Evolutionary conservation across 1,140 invertebrate species (phyloP).

Genomic region (Sitobion miscanthi): DNA sequence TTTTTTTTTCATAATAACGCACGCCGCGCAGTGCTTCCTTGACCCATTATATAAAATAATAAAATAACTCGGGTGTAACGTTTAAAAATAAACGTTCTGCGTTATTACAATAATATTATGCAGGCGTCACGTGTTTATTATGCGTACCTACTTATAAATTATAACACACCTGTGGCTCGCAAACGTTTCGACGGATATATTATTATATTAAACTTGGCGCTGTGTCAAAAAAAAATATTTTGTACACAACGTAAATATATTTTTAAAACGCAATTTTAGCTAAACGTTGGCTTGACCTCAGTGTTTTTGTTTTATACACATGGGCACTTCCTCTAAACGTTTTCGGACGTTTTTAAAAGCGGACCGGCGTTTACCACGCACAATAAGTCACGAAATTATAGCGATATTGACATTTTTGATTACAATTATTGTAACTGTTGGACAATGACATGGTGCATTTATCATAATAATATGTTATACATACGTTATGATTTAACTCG

Average conservation of each 20-base stretch:
- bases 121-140: neutral
- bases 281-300: neutral
- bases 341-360: neutral
- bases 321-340: neutral
- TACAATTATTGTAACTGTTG: neutral
- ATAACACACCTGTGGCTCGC: neutral
- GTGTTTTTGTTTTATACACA: neutral
- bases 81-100: slow-evolving; percentile 22
- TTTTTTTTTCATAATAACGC: neutral
- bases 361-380: neutral
- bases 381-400: neutral
- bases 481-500: neutral
- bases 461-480: neutral
- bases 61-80: neutral
- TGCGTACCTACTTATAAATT: slow-evolving; percentile 9
- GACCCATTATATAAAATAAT: slow-evolving; percentile 41
- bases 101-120: neutral
- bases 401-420: neutral
- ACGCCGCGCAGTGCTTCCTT: slow-evolving; percentile 31
- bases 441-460: neutral
- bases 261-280: neutral
- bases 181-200: neutral
- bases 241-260: slow-evolving; percentile 18
- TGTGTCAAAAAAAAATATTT: slow-evolving; percentile 25
- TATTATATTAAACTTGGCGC: slow-evolving; percentile 5